Evolutionary conservation across 2,797 vertebrate species (phyloP), one percentile per base, ranked within the genome.

Genomic region (Cyclopterus lumpus): DNA sequence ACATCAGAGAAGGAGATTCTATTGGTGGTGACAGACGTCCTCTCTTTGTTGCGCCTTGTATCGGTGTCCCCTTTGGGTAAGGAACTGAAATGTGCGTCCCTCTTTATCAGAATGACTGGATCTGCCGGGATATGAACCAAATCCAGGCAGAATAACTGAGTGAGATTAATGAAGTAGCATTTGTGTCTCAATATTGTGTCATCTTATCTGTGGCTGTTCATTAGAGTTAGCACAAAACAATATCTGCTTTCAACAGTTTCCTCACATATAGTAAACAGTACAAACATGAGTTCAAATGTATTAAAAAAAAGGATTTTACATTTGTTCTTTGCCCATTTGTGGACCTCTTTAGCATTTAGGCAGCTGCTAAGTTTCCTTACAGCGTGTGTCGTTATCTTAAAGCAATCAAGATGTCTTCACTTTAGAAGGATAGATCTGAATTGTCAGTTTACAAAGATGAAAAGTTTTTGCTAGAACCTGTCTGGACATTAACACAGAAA

Each of bases 1-100:
- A 93, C 89, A 67, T 90, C 24, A 42, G 83, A 38, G 64, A 86
- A 92, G 64, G 64, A 86, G 20, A 67, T 12, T 53, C 28, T 77
- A 74, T 76, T 89, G 24, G 84, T 86, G 74, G 87, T 84, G 67
- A 67, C 3, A n/a, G 68, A 86, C 78, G 79, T 77, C 60, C 57
- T 79, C 12, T 86, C 83, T 57, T 58, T 63, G 74, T 86, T 83
- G 64, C 5, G 14, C 51, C n/a, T 51, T 1, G 1, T 11, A 74
- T 90, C 75, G n/a, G n/a, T 70, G 67, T 90, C 86, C 3, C 79
- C 87, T 3, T n/a, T 22, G 11, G 83, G 78, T 6, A 93, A 2
- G 9, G 65, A 90, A 69, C 80, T 91, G 38, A 22, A 49, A 42
- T 68, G 83, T 34, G 10, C 5, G 44, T 59, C 64, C 30, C 16